A percentile compares a stretch with the other conserved stretches of the same genome.
Conservation (phyloP, 2,113 vertebrate species). For the Pao palembangensis region DNA sequence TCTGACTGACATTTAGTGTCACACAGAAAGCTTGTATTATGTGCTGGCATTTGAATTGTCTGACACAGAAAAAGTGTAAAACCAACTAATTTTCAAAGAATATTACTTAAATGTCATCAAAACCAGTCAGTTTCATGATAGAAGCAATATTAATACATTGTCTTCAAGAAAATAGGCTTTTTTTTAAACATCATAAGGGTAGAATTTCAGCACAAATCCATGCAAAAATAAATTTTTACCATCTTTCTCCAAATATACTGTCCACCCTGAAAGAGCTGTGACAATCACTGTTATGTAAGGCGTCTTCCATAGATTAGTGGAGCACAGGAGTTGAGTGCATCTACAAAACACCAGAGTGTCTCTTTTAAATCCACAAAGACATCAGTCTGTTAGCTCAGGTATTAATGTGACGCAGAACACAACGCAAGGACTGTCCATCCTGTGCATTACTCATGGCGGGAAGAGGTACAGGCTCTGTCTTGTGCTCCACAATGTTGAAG, state of each 20-base stretch:
- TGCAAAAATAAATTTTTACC: constrained; percentile 37
- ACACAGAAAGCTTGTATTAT: constrained; percentile 42
- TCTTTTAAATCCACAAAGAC: constrained; percentile 40
- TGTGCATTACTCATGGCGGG: constrained; percentile 92
- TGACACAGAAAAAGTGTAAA: constrained; percentile 40
- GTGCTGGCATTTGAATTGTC: constrained; percentile 53
- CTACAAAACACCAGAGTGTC: constrained; percentile 80
- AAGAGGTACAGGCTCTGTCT: constrained; percentile 88
- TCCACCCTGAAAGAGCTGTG: constrained; percentile 15
- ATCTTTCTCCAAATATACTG: background rate
- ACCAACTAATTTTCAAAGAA: constrained; percentile 18
- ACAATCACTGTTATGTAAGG: background rate
- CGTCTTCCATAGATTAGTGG: too few relatives aligned
- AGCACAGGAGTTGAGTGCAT: constrained; percentile 68
- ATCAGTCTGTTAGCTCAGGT: constrained; percentile 70
- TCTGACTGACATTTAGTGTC: constrained; percentile 7
- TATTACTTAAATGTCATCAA: too few relatives aligned
- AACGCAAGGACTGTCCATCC: constrained; percentile 84
- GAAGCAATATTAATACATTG: too few relatives aligned
- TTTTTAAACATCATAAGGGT: too few relatives aligned
- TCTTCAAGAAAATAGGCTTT: too few relatives aligned
- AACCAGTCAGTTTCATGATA: too few relatives aligned
- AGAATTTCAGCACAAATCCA: constrained; percentile 52
- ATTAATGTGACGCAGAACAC: constrained; percentile 78
- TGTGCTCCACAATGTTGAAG: constrained; percentile 86